Evolutionary conservation across 2,888 invertebrate genomes (phyloP).

Genomic region (Drosophila nigritarsus): DNA sequence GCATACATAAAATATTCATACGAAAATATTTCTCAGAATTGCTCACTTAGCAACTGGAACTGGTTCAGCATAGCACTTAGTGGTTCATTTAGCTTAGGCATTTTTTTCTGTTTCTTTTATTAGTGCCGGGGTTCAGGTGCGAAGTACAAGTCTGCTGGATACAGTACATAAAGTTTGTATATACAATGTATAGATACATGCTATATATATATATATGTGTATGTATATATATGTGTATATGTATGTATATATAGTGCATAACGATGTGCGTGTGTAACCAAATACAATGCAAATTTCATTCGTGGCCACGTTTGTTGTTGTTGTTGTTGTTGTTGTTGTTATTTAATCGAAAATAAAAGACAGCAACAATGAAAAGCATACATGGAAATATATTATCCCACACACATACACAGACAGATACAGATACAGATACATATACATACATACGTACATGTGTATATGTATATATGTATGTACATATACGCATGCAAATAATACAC

Average conservation of each 20-base stretch:
- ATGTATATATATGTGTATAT: not conserved
- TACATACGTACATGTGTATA: not conserved
- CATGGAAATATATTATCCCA: slow-evolving; percentile 67
- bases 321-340: slow-evolving; percentile 41
- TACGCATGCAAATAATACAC: slow-evolving; percentile 68
- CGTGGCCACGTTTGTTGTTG: slow-evolving; percentile 23
- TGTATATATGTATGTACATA: not conserved
- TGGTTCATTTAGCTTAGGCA: slow-evolving; percentile 3
- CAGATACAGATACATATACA: slow-evolving; percentile 20
- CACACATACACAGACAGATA: slow-evolving; percentile 30
- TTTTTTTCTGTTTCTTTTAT: not conserved
- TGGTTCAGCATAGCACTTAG: slow-evolving; percentile 11
- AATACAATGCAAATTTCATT: slow-evolving; percentile 77
- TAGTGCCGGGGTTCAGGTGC: slow-evolving; percentile 21
- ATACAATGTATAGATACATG: slow-evolving; percentile 1
- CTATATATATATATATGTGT: not conserved
- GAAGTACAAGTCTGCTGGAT: slow-evolving; percentile 22
- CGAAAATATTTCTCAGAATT: slow-evolving; percentile 1
- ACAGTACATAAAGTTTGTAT: slow-evolving; percentile 11
- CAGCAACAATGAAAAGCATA: slow-evolving; percentile 20
- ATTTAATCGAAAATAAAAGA: slow-evolving; percentile 58
- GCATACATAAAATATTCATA: not conserved
- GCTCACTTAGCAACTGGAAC: slow-evolving; percentile 14
- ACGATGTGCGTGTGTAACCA: slow-evolving; percentile 77
- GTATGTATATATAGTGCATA: slow-evolving; percentile 1